Percentiles rank a stretch among this genome's conserved stretches.
These are phyloP conservation scores for Capitella teleta DNA, from an alignment of 1,140 invertebrate species.

Conservation along the genomic window DNA sequence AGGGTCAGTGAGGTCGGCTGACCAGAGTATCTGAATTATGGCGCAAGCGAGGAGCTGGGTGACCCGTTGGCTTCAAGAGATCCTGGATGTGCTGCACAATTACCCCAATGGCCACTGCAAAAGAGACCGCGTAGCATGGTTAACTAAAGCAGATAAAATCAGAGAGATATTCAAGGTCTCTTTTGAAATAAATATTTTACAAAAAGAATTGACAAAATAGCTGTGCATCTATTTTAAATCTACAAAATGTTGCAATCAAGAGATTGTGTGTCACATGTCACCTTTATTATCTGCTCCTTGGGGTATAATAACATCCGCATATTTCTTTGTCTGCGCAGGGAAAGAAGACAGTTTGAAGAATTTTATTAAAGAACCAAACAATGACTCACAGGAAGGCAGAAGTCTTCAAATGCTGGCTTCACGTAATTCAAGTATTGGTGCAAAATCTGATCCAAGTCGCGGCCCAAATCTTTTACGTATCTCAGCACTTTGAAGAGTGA, in stretches of 20 bases:
- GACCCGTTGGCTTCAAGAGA: conserved; percentile 50
- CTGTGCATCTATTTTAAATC: too few species aligned
- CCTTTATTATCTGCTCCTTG: conserved; percentile 90
- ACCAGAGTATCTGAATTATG: conserved; percentile 6
- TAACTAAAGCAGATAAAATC: too few species aligned
- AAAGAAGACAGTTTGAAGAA: conserved; percentile 4
- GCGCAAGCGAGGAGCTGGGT: neutral
- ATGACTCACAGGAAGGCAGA: conserved; percentile 77
- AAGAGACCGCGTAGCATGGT: too few species aligned
- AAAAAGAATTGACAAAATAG: neutral
- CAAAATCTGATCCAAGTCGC: conserved; percentile 86
- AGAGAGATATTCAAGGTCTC: neutral
- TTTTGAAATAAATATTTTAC: neutral
- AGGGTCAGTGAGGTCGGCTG: conserved; percentile 8
- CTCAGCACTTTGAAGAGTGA: conserved; percentile 62
- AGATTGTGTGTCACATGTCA: conserved; percentile 47
- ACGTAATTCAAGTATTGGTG: conserved; percentile 95
- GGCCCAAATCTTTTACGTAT: conserved; percentile 84
- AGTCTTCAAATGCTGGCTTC: conserved; percentile 98
- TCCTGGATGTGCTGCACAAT: conserved; percentile 98
- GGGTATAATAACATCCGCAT: conserved; percentile 98
- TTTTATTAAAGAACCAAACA: neutral
- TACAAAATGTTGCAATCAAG: too few species aligned
- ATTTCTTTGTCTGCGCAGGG: conserved; percentile 86
- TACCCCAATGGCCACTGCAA: conserved; percentile 93